Percentiles rank a stretch among this genome's conserved stretches.
Evolutionary conservation across 2,888 invertebrate genomes (phyloP).

Genomic region (Siphlonurus alternatus): DNA sequence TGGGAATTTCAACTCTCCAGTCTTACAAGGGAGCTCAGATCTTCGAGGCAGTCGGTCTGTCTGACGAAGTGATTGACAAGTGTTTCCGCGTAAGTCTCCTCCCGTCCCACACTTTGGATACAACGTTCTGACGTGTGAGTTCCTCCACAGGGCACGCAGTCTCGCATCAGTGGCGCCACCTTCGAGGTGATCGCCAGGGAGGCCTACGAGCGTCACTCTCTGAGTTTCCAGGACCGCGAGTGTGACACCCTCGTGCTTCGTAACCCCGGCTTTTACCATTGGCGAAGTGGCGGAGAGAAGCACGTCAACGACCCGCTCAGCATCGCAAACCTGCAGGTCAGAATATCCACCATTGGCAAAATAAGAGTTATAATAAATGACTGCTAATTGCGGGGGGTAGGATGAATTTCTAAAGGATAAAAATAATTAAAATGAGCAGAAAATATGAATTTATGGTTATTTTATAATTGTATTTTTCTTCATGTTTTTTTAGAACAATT

Average conservation of each 20-base stretch:
- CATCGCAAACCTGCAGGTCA: slow-evolving; percentile 52
- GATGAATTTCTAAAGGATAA: no score
- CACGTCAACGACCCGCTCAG: slow-evolving; percentile 93
- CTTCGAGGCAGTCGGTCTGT: slow-evolving; percentile 93
- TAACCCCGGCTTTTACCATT: slow-evolving; percentile 90
- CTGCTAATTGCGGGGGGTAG: no score
- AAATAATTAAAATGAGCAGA: no score
- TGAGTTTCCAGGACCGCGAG: slow-evolving; percentile 49
- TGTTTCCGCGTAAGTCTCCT: slow-evolving; percentile 64
- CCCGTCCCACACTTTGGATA: slow-evolving; percentile 39
- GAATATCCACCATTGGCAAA: background rate
- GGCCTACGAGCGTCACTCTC: slow-evolving; percentile 60
- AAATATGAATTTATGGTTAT: no score
- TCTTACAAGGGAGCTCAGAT: slow-evolving; percentile 99
- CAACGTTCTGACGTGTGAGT: background rate
- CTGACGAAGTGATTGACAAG: slow-evolving; percentile 79
- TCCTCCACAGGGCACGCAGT: slow-evolving; percentile 38
- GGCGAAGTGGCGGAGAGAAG: slow-evolving; percentile 93
- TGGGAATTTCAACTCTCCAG: slow-evolving; percentile 98
- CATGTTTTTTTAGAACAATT: no score
- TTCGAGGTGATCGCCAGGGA: slow-evolving; percentile 79
- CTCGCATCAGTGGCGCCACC: slow-evolving; percentile 72
- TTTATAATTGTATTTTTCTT: no score
- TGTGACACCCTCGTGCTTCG: slow-evolving; percentile 56
- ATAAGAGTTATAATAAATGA: background rate